Percentiles rank a stretch among this genome's conserved stretches.
Conservation (phyloP, 2,113 vertebrate genomes). For the Colossoma macropomum region DNA sequence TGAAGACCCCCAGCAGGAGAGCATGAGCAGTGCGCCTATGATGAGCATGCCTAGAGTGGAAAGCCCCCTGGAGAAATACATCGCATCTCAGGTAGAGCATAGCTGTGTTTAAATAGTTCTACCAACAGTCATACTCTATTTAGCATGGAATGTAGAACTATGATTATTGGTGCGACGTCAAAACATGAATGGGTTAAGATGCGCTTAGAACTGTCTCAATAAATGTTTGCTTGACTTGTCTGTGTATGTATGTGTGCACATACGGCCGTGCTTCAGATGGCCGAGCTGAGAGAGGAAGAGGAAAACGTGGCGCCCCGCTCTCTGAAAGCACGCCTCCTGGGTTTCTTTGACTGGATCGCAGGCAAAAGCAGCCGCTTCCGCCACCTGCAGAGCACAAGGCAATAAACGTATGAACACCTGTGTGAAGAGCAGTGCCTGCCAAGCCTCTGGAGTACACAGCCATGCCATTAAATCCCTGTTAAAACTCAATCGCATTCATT, state of each 20-base stretch:
- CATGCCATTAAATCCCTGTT: slow-evolving; percentile 15
- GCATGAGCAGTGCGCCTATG: slow-evolving; percentile 76
- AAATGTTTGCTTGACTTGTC: slow-evolving; percentile 14
- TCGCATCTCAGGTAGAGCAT: slow-evolving; percentile 75
- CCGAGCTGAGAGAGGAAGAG: slow-evolving; percentile 76
- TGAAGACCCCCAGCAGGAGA: slow-evolving; percentile 79
- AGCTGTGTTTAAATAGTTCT: not conserved
- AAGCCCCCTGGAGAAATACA: slow-evolving; percentile 95
- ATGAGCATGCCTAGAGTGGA: slow-evolving; percentile 88
- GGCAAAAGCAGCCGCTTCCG: slow-evolving; percentile 71
- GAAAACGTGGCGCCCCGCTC: slow-evolving; percentile 64
- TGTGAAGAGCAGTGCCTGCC: slow-evolving; percentile 51
- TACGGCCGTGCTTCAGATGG: slow-evolving; percentile 70
- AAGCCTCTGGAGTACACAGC: slow-evolving; percentile 65
- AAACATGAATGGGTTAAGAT: slow-evolving; percentile 3
- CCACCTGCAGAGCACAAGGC: slow-evolving; percentile 82
- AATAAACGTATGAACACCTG: slow-evolving; percentile 74
- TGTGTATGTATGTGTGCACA: slow-evolving; percentile 14
- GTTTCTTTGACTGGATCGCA: slow-evolving; percentile 81
- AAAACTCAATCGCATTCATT: slow-evolving; percentile 33
- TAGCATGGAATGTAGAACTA: not conserved
- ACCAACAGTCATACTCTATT: not conserved
- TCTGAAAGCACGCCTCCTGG: slow-evolving; percentile 76
- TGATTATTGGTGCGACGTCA: not conserved
- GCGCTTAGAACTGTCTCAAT: not conserved